Conservation (phyloP, 2,888 invertebrate genomes). For the Phymatocera aterrima region DNA sequence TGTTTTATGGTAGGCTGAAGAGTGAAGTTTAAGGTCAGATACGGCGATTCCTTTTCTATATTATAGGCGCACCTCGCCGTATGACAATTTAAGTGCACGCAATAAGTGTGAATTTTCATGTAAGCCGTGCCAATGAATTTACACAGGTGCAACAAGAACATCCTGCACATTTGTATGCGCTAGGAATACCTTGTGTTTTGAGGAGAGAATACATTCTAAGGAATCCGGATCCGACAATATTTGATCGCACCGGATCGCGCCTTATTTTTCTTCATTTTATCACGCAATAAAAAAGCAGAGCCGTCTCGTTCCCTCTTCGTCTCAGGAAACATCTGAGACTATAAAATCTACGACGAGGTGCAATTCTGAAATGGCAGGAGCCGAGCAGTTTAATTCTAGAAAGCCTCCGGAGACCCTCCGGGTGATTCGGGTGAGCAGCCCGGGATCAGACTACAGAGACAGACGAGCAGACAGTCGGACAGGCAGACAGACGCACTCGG, state of each 20-base stretch:
- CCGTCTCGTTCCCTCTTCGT: background rate
- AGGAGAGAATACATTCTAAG: background rate
- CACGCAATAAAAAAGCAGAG: conserved; percentile 17
- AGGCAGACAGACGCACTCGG: conserved; percentile 46
- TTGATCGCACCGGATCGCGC: background rate
- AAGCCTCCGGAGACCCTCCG: conserved; percentile 52
- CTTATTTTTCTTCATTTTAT: conserved; percentile 18
- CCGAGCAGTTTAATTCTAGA: conserved; percentile 55
- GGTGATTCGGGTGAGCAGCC: conserved; percentile 49
- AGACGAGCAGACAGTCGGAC: conserved; percentile 42
- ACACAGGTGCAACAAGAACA: background rate
- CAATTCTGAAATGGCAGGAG: conserved; percentile 46
- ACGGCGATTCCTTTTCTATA: conserved; percentile 4
- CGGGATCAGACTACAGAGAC: conserved; percentile 43
- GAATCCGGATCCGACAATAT: conserved; percentile 10
- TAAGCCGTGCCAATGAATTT: background rate
- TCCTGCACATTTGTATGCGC: background rate
- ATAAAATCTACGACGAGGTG: conserved; percentile 38
- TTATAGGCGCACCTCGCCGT: background rate
- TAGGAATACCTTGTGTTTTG: background rate
- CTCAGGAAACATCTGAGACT: conserved; percentile 31
- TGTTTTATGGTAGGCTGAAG: conserved; percentile 33
- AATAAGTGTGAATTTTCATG: conserved; percentile 3
- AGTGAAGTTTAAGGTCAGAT: conserved; percentile 34
- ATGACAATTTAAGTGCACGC: background rate